Conservation (phyloP, 2,888 invertebrate genomes). For the Phengaris arion region DNA sequence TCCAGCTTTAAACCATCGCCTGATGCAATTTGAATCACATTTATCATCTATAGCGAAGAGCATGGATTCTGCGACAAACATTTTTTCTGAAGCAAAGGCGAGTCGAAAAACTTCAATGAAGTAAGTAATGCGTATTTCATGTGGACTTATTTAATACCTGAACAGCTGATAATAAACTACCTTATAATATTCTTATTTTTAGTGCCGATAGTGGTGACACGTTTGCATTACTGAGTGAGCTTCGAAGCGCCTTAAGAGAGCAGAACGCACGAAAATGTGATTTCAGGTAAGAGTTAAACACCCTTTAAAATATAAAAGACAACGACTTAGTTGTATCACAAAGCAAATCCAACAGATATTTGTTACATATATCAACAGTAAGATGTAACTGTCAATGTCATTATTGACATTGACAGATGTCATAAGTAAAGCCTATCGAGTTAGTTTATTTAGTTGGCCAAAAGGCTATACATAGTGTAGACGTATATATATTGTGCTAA, state of each 20-base stretch:
- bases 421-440: too few species aligned
- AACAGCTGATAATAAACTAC: neutral
- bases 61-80: slow-evolving; percentile 59
- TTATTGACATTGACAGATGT: too few species aligned
- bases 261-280: slow-evolving; percentile 63
- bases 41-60: slow-evolving; percentile 54
- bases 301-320: neutral
- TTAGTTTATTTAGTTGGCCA: too few species aligned
- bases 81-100: slow-evolving; percentile 46
- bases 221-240: slow-evolving; percentile 56
- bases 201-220: slow-evolving; percentile 43
- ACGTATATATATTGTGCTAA: too few species aligned
- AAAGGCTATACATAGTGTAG: too few species aligned
- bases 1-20: slow-evolving; percentile 48
- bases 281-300: slow-evolving; percentile 56
- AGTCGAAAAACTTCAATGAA: slow-evolving; percentile 50
- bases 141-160: too few species aligned
- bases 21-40: slow-evolving; percentile 53
- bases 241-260: slow-evolving; percentile 61
- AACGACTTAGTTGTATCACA: neutral
- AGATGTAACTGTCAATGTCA: too few species aligned
- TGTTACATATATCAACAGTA: too few species aligned
- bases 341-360: neutral
- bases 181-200: neutral
- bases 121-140: slow-evolving; percentile 31